Evolutionary conservation across 1,140 invertebrate genomes (phyloP).

Genomic region (Onthophagus taurus): DNA sequence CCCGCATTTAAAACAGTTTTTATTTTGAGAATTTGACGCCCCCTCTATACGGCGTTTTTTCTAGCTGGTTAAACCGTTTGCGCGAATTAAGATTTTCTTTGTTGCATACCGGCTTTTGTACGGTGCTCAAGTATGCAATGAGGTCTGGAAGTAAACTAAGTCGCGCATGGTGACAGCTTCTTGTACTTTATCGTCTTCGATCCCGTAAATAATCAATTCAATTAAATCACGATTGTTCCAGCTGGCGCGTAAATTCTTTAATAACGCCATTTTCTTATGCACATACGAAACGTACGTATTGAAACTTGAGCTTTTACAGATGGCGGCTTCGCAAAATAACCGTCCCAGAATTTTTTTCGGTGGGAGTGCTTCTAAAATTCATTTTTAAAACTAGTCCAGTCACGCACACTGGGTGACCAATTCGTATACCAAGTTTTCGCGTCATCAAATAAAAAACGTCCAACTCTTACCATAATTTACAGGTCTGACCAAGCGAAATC

Average conservation of each 20-base stretch:
- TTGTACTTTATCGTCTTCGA: constrained; percentile 12
- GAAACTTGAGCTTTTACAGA: constrained; percentile 10
- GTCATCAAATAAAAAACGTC: constrained; percentile 13
- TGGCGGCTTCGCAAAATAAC: constrained; percentile 10
- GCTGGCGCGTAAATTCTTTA: constrained; percentile 12
- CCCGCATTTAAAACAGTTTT: too few relatives aligned
- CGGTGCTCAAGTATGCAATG: neutral
- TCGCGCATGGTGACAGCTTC: neutral
- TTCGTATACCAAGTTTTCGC: constrained; percentile 14
- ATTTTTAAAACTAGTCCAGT: constrained; percentile 15
- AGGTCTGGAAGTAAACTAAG: constrained; percentile 6
- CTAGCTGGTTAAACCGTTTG: neutral
- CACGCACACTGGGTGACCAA: constrained; percentile 13
- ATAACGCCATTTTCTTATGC: constrained; percentile 9
- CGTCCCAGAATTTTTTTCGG: constrained; percentile 15
- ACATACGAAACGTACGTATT: constrained; percentile 17
- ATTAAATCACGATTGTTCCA: constrained; percentile 11
- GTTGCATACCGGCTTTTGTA: neutral
- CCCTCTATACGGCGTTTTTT: too few relatives aligned
- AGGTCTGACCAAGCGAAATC: neutral
- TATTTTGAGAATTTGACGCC: too few relatives aligned
- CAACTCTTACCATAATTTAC: constrained; percentile 14
- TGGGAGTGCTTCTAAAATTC: constrained; percentile 18
- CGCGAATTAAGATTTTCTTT: neutral
- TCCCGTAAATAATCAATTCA: constrained; percentile 16